Base-by-base conservation (phyloP, 2,888 invertebrate species). In the Coelogynopora nodosa region DNA sequence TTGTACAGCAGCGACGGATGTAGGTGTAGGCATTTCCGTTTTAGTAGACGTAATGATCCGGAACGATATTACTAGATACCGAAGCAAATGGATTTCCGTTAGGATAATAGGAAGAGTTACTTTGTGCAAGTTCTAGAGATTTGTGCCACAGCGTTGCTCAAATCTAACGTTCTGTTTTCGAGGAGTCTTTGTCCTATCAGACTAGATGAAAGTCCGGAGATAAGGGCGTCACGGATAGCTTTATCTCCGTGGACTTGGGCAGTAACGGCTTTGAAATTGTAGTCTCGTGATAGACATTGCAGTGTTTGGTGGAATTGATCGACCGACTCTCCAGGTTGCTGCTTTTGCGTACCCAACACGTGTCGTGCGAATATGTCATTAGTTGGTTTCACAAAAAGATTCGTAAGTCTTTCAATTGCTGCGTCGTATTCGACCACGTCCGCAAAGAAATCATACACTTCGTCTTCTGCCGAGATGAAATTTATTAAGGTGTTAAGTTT, bases 341-440 rank as follows among this genome's bases (percentile, higher is more conserved):
- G 84, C 18, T 26, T 27, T 29, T 84, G 84, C 29, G 84, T 84
- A 28, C 82, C 28, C 23, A 84, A 67, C 27, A n/a, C 18, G 31
- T 84, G 67, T 28, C 84, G 84, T 31, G 84, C 67, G 31, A 84
- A 84, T 67, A 84, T 84, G 49, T 84, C 84, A 67, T 84, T 84
- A 28, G 49, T 84, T 27, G 84, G 84, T 84, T 84, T 84, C 27
- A 10, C 84, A 67, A 84, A 84, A 67, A 84, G 67, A 28, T 84
- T 67, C 18, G 18, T 30, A 27, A 84, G 84, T 31, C 30, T 31
- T 67, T 30, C 84, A 31, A 84, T 84, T 30, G 84, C 84, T 27
- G 13, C 84, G 67, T 30, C 84, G 67, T 84, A 84, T 30, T 82
- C 31, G 82, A n/a, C n/a, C 49, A 49, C 5, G 5, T 18, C 5